phyloP scores from a whole-genome alignment of 2,888 invertebrate genomes.

The Noctua janthe region DNA sequence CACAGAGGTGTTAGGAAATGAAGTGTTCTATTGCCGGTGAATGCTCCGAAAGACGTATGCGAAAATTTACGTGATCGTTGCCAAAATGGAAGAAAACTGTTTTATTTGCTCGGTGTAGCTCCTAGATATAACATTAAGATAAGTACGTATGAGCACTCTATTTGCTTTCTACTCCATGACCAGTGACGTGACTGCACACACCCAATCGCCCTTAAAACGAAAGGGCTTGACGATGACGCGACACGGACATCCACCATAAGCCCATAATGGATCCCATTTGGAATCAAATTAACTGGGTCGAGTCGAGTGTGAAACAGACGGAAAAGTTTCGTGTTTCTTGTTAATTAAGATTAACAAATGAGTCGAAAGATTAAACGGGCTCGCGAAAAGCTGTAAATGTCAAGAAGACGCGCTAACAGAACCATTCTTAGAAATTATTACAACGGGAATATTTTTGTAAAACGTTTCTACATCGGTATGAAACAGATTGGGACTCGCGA shows the following conservation, averaged over 20 bases:
- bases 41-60: not conserved
- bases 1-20: conserved; percentile 12
- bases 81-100: too few relatives aligned
- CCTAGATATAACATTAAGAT: not conserved
- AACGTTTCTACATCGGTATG: conserved; percentile 25
- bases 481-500: conserved; percentile 2
- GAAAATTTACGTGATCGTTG: not conserved
- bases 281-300: conserved; percentile 70
- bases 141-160: conserved; percentile 12
- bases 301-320: conserved; percentile 62
- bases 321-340: conserved; percentile 52
- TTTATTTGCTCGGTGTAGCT: not conserved
- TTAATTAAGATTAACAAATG: conserved; percentile 59
- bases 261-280: conserved; percentile 70
- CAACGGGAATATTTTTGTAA: conserved; percentile 24
- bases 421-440: conserved; percentile 24
- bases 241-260: conserved; percentile 60
- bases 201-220: conserved; percentile 66
- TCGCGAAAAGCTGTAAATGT: conserved; percentile 48
- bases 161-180: conserved; percentile 10
- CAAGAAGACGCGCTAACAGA: conserved; percentile 25
- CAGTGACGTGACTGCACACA: conserved; percentile 47
- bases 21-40: not conserved
- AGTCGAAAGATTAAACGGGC: conserved; percentile 32
- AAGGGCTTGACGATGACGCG: conserved; percentile 61